A percentile compares a stretch with the other conserved stretches of the same genome.
phyloP scores from a whole-genome alignment of 1,140 invertebrate species.

The Steinernema feltiae region DNA sequence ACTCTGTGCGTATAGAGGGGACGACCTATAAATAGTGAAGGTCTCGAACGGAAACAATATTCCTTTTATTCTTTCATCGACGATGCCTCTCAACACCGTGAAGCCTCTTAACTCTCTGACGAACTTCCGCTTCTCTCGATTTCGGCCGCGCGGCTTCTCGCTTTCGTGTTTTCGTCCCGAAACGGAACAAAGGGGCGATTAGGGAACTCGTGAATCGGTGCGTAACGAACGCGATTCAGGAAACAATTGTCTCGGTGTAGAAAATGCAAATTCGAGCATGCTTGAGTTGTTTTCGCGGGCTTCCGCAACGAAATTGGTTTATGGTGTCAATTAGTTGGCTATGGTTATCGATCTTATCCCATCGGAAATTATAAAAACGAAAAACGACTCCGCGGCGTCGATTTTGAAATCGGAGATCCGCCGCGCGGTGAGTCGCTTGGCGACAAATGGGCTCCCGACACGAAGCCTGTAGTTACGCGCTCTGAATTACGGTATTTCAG shows the following conservation, averaged over 20 bases:
- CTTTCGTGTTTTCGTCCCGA: background rate
- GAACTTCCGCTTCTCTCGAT: background rate
- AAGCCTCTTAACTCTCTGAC: background rate
- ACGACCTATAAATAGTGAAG: background rate
- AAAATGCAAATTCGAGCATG: conserved; percentile 10
- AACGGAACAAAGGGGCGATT: background rate
- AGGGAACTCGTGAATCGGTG: background rate
- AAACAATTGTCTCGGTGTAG: background rate
- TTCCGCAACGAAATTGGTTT: background rate
- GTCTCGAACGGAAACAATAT: background rate
- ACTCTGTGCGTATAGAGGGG: no score
- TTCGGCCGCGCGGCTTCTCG: background rate
- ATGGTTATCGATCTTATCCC: background rate
- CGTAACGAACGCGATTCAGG: conserved; percentile 6
- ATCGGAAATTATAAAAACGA: background rate
- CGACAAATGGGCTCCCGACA: background rate
- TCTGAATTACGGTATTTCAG: conserved; percentile 45
- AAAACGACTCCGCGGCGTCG: background rate
- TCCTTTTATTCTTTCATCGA: background rate
- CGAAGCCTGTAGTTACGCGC: conserved; percentile 23
- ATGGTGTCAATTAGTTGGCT: background rate
- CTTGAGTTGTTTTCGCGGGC: background rate
- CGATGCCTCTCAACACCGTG: background rate
- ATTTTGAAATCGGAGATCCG: background rate
- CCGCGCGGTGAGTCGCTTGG: background rate